A percentile compares a stretch with the other conserved stretches of the same genome.
These are phyloP conservation scores for Nyctibius grandis DNA, from an alignment of 2,797 vertebrate species.

Conservation along the genomic window DNA sequence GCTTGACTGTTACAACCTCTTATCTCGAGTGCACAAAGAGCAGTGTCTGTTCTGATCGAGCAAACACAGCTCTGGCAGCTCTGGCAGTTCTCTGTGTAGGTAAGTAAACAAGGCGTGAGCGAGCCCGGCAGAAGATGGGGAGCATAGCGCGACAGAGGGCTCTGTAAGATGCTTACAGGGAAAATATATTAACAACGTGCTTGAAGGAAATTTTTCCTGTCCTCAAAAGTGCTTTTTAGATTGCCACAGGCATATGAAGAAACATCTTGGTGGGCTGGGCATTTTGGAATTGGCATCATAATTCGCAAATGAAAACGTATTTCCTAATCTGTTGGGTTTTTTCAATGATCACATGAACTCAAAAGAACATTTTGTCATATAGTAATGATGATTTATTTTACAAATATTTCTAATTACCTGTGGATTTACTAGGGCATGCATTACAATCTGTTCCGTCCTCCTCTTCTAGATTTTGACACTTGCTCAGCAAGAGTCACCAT, in stretches of 20 bases:
- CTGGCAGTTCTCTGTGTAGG: background rate
- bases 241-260: background rate
- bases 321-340: background rate
- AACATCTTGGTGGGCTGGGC: background rate
- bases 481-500: background rate
- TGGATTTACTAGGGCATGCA: background rate
- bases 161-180: background rate
- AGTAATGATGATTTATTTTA: background rate
- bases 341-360: background rate
- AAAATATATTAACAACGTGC: background rate
- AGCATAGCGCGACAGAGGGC: background rate
- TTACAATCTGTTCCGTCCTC: background rate
- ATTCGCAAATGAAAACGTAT: background rate
- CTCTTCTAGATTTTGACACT: background rate
- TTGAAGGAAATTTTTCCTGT: background rate
- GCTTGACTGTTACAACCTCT: constrained; percentile 38
- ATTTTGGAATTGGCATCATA: background rate
- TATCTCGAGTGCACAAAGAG: constrained; percentile 55
- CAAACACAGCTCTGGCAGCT: constrained; percentile 1
- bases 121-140: background rate
- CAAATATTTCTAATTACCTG: background rate
- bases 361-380: background rate
- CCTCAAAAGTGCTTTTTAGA: background rate
- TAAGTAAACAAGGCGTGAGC: background rate
- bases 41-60: constrained; percentile 30